Base-by-base conservation (phyloP, 2,888 invertebrate genomes). In the Cylloceria caligata region DNA sequence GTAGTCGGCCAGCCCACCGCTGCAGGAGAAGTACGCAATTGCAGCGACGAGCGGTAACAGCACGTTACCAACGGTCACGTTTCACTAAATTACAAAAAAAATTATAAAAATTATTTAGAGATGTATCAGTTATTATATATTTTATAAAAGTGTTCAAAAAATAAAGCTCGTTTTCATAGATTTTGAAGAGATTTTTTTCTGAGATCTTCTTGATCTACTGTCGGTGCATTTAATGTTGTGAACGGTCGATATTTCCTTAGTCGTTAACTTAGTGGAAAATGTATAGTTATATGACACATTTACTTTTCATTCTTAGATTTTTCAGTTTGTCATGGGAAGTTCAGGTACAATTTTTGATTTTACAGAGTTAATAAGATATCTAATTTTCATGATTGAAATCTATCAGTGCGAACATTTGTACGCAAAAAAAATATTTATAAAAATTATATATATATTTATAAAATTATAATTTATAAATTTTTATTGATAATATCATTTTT, bases 41-140 rank as follows among this genome's bases (percentile, higher is more conserved):
- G 30, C 34, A 62, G 36, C 52, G 21, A 36, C 65, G 16, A 69
- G 60, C n/a, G 52, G 24, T 36, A 34, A 24, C 45, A 7, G 24
- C 16, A 21, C 62, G 27, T 77, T 77, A 77, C 68, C 69, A 27
- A 69, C 60, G 13, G 76, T 27, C 11, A 62, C 34, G 27, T 21
- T 60, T 36, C 7, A 7, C 19, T 19, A 11, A 19, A 7, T 2
- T 11, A 11, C 13, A 19, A 34, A 4, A 52, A n/a, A 19, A 4
- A 13, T 21, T 13, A n/a, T 19, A 62, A 62, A 13, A 69, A 76
- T 57, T 6, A 11, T 45, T 49, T 13, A 4, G n/a, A 3, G 13
- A 27, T 11, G 24, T 2, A 45, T 36, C n/a, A 7, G 2, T 7
- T 24, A 27, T 5, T 13, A 39, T 3, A 39, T 64, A 45, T 45